Percentiles rank a stretch among this genome's conserved stretches.
phyloP scores from a whole-genome alignment of 1,140 invertebrate genomes.

The Brachionus paranguensis region DNA sequence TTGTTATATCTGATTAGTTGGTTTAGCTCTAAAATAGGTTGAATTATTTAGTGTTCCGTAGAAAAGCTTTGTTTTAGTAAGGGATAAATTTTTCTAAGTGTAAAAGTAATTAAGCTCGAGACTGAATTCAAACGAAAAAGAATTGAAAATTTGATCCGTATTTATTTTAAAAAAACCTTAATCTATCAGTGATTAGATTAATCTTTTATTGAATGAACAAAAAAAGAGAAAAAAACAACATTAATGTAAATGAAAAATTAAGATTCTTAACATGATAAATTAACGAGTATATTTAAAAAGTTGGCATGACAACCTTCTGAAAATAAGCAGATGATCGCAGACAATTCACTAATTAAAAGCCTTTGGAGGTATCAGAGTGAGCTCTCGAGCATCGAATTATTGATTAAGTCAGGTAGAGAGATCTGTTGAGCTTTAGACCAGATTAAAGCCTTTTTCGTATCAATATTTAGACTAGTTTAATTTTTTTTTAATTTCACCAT shows the following conservation, averaged over 20 bases:
- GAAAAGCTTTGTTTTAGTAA: background rate
- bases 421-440: background rate
- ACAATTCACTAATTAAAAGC: background rate
- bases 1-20: background rate
- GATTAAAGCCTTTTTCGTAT: background rate
- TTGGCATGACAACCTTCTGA: background rate
- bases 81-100: constrained; percentile 5
- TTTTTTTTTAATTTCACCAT: too few relatives aligned
- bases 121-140: background rate
- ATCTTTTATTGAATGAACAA: background rate
- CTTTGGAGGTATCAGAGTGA: background rate
- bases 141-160: background rate
- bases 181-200: constrained; percentile 23
- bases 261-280: background rate
- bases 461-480: too few relatives aligned
- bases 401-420: background rate
- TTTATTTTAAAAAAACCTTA: background rate
- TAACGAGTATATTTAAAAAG: background rate
- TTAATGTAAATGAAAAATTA: background rate
- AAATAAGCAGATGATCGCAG: background rate
- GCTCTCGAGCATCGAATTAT: background rate
- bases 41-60: background rate
- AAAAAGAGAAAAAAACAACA: background rate
- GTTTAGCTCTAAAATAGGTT: background rate
- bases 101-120: constrained; percentile 17